phyloP scores from a whole-genome alignment of 2,797 vertebrate species.

The Numenius phaeopus region DNA sequence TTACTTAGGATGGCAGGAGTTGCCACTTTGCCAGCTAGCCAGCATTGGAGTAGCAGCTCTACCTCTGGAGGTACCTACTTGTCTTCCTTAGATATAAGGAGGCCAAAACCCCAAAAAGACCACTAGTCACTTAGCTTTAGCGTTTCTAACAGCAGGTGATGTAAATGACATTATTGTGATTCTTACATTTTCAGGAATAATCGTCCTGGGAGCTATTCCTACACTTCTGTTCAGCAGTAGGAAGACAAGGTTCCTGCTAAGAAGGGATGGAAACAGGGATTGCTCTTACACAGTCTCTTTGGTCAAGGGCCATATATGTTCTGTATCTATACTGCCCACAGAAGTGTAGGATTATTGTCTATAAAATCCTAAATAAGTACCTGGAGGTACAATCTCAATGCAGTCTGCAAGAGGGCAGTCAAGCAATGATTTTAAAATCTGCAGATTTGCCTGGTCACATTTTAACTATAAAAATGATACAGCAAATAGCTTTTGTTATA shows the following conservation, averaged over 20 bases:
- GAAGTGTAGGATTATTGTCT: not conserved
- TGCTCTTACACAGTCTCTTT: accelerated
- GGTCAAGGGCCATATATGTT: not conserved
- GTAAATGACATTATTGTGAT: not conserved
- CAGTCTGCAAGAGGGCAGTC: not conserved
- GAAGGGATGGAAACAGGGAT: not conserved
- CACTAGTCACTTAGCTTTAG: accelerated
- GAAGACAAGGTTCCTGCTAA: not conserved
- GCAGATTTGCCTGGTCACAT: not conserved
- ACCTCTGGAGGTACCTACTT: not conserved
- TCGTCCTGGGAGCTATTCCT: not conserved
- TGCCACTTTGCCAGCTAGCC: not conserved
- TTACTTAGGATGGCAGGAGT: not conserved
- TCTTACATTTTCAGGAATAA: not conserved
- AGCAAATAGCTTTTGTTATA: not conserved
- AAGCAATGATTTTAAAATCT: not conserved
- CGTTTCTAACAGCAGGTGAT: not conserved
- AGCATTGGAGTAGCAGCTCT: not conserved
- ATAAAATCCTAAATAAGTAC: not conserved
- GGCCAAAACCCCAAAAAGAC: not conserved
- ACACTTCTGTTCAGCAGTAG: not conserved
- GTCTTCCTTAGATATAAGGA: not conserved
- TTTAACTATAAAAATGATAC: not conserved
- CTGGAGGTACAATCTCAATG: not conserved
- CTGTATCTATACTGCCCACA: not conserved